Evolutionary conservation across 2,888 invertebrate species (phyloP).

Genomic region (Papilio elwesi): DNA sequence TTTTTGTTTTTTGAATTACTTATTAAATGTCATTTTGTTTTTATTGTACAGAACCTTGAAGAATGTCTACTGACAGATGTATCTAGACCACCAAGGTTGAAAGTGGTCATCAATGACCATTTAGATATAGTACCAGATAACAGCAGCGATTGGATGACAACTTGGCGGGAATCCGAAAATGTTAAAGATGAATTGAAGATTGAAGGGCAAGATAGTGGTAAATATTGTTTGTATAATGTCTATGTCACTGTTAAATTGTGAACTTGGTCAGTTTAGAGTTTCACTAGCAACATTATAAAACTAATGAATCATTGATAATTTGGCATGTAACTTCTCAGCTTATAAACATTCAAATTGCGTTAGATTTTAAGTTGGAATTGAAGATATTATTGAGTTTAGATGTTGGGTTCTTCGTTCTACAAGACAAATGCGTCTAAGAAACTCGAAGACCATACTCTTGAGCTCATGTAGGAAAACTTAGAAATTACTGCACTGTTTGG

Average conservation of each 20-base stretch:
- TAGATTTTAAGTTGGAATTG: no score
- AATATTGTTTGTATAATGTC: background rate
- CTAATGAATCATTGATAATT: no score
- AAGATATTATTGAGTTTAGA: no score
- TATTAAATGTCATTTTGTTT: background rate
- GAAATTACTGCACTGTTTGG: no score
- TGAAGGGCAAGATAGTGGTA: constrained; percentile 28
- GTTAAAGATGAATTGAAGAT: constrained; percentile 33
- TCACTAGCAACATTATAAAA: background rate
- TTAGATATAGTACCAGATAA: constrained; percentile 49
- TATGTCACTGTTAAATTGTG: no score
- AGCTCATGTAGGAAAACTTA: no score
- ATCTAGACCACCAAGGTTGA: constrained; percentile 58
- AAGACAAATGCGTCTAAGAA: no score
- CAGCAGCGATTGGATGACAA: constrained; percentile 30
- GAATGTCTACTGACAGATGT: constrained; percentile 64
- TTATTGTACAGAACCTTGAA: constrained; percentile 59
- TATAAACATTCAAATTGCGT: no score
- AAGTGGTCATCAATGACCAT: constrained; percentile 44
- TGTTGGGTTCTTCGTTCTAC: no score
- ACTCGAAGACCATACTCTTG: no score
- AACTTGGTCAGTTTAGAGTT: background rate
- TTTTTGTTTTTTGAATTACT: no score
- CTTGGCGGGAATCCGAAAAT: constrained; percentile 26
- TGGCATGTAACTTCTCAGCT: no score